Base-by-base conservation (phyloP, 2,888 invertebrate species). In the Thelaira solivaga region DNA sequence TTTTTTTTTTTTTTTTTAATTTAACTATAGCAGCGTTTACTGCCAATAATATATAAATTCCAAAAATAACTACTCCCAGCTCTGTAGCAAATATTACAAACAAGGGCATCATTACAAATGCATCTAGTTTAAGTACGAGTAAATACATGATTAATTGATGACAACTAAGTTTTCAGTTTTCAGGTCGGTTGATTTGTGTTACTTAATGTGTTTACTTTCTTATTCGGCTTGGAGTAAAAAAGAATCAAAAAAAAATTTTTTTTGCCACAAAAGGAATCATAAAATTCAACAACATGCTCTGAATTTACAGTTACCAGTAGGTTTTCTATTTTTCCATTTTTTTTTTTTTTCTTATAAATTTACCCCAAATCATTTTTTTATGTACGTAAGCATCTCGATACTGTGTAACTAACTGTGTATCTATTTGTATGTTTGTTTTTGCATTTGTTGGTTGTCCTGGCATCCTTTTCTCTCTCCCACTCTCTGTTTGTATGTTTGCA, bases 141-240 rank as follows among this genome's bases (percentile, higher is more conserved):
- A 73, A 73, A 77, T 72, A 68, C 55, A 73, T 77, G 73, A 77
- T 77, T 72, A 77, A 62, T 77, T 77, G 77, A 77, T 77, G 73
- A 68, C 67, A 73, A 62, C 61, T 62, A 53, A 43, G 49, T 67
- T 73, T 53, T 6, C 53, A 74, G 59, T 74, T 74, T 74, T 67
- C 41, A 77, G 73, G 67, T 68, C 64, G 59, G 24, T 59, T 76
- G 65, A 53, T 72, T 68, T 72, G 77, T 68, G 39, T 74, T 67
- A 51, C 57, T 65, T 59, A 65, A 65, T 65, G 65, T 65, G 55
- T 73, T 73, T 49, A 73, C 65, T 29, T 65, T 59, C 16, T 22
- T 65, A 8, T 18, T 59, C 39, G 26, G n/a, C 29, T 45, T 22
- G 29, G 7, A 26, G n/a, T n/a, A n/a, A n/a, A n/a, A n/a, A n/a